Evolutionary conservation across 92 coral and sea anemone genomes (phyloP), one percentile per base, ranked within the genome.

Genomic region (Parazoanthus darwini): DNA sequence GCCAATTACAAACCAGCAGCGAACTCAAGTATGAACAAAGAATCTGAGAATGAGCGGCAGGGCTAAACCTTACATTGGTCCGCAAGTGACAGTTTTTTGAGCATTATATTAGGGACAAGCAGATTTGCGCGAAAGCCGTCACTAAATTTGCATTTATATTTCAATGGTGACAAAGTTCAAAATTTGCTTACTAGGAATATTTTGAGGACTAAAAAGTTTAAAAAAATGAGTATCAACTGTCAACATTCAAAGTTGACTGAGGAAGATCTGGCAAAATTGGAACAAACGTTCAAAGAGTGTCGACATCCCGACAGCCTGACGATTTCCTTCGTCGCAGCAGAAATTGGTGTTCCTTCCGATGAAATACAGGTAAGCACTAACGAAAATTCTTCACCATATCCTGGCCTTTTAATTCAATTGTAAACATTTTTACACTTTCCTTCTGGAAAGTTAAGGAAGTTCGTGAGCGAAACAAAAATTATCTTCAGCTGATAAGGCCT

Each of bases 251-350:
- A 79, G 66, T n/a, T 79, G 38, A 79, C 59, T 8, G 90, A 92
- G n/a, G 89, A 91, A 82, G 89, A 88, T 25, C 35, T 80, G 2
- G 82, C 77, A 35, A 82, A 91, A 9, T 79, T 94, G 59, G 96
- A 94, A 46, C 90, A 90, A 82, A 94, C 96, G 0, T 94, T 94
- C 48, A 88, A 90, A 51, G 93, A 93, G 72, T 87, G 94, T 46
- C 92, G 93, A 42, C 90, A 92, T 74, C 96, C 96, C 0, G 96
- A 94, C 42, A 36, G 78, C 0, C 65, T 94, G 36, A 90, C 92
- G 0, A 88, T 92, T 66, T 81, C 93, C 16, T 89, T 94, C 66
- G 88, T 94, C 23, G 96, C 96, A 1, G 96, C 96, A 25, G 93
- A 94, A 70, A 90, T 94, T 39, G 96, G 96, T 38, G 77, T 89